Evolutionary conservation across 2,113 vertebrate species (phyloP).

Genomic region (Tragelaphus strepsiceros): DNA sequence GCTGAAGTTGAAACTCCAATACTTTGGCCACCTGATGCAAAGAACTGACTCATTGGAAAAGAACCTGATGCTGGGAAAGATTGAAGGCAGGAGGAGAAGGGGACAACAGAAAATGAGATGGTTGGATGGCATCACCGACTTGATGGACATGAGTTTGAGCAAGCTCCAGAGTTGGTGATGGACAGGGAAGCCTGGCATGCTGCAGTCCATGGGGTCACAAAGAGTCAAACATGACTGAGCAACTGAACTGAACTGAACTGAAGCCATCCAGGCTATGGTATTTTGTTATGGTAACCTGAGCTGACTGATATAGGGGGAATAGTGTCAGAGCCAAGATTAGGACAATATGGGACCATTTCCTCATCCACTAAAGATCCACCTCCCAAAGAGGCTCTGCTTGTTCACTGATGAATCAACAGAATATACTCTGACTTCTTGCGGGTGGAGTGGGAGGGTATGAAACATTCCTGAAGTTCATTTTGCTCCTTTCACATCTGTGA

Average conservation of each 20-base stretch:
- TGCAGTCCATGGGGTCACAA: not conserved
- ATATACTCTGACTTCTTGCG: not conserved
- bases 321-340: not conserved
- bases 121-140: not conserved
- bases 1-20: not conserved
- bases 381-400: not conserved
- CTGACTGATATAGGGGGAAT: not conserved
- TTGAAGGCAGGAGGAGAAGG: not conserved
- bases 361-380: not conserved
- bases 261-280: not conserved
- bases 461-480: not conserved
- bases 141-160: not conserved
- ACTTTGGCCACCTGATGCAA: not conserved
- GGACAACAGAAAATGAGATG: not conserved
- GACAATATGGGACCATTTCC: not conserved
- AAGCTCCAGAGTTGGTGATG: not conserved
- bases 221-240: not conserved
- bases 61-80: not conserved
- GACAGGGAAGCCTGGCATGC: not conserved
- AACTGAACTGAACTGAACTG: not conserved
- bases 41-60: not conserved
- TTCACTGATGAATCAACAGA: not conserved
- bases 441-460: not conserved
- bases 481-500: not conserved
- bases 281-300: not conserved